Evolutionary conservation across 2,113 vertebrate species (phyloP).

Genomic region (Chaetura pelagica): DNA sequence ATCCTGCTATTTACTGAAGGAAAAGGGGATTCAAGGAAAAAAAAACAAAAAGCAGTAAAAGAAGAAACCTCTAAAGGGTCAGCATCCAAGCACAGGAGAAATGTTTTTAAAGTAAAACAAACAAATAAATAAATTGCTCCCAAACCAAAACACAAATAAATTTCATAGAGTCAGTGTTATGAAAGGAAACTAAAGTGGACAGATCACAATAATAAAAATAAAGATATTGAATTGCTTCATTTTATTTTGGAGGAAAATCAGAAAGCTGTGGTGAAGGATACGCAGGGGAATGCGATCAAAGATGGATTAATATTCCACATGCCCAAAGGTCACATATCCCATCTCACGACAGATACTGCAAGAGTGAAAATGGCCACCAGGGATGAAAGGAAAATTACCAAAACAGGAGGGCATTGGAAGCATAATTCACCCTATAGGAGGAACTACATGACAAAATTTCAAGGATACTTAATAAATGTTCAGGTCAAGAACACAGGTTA

Average conservation of each 20-base stretch:
- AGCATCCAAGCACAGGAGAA: fast-evolving
- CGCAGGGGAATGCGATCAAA: not conserved
- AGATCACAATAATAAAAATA: not conserved
- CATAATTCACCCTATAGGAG: not conserved
- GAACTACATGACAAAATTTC: not conserved
- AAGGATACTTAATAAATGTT: not conserved
- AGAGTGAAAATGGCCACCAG: not conserved
- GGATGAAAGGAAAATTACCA: constrained; percentile 5
- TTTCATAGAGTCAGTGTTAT: not conserved
- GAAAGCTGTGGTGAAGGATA: not conserved
- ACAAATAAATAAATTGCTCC: fast-evolving
- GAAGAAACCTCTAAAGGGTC: not conserved
- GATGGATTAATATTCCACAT: constrained; percentile 6
- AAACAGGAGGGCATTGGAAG: not conserved
- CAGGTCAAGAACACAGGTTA: not conserved
- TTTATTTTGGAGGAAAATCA: constrained; percentile 19
- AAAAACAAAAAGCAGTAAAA: not conserved
- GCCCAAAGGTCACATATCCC: not conserved
- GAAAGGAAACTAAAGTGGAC: not conserved
- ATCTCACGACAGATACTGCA: not conserved
- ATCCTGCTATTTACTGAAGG: not conserved
- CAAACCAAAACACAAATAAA: too few species aligned
- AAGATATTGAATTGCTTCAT: not conserved
- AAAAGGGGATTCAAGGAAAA: not conserved
- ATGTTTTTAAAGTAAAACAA: not conserved